phyloP scores from a whole-genome alignment of 2,113 vertebrate species.

The Perca flavescens region DNA sequence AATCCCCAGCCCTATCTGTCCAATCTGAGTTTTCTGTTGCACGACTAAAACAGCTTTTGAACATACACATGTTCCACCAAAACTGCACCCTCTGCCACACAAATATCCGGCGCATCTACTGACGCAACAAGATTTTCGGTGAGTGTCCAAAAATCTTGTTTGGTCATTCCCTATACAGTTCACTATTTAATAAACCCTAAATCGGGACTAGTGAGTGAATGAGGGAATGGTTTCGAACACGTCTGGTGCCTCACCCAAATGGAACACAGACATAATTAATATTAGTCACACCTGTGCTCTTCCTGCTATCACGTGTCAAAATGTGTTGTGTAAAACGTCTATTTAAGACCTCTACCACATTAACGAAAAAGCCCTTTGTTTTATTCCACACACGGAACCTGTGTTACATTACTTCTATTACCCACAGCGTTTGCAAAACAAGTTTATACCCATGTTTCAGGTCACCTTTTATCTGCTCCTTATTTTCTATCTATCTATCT shows the following conservation, averaged over 20 bases:
- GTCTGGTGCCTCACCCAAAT: neutral
- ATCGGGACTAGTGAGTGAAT: too few species aligned
- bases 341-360: neutral
- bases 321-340: neutral
- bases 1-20: too few species aligned
- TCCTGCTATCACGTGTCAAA: neutral
- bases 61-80: too few species aligned
- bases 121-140: too few species aligned
- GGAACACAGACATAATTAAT: neutral
- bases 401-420: conserved; percentile 29
- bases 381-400: neutral
- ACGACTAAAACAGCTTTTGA: too few species aligned
- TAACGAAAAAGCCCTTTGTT: neutral
- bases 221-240: too few species aligned
- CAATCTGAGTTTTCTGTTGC: too few species aligned
- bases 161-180: too few species aligned
- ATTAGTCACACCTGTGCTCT: conserved; percentile 8
- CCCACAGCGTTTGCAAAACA: neutral
- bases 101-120: too few species aligned
- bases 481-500: neutral
- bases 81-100: too few species aligned
- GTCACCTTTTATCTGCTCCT: neutral
- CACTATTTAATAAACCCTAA: too few species aligned
- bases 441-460: conserved; percentile 23
- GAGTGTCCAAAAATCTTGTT: too few species aligned